These are phyloP conservation scores for Apis laboriosa DNA, from an alignment of 1,140 invertebrate species.

Conservation along the genomic window DNA sequence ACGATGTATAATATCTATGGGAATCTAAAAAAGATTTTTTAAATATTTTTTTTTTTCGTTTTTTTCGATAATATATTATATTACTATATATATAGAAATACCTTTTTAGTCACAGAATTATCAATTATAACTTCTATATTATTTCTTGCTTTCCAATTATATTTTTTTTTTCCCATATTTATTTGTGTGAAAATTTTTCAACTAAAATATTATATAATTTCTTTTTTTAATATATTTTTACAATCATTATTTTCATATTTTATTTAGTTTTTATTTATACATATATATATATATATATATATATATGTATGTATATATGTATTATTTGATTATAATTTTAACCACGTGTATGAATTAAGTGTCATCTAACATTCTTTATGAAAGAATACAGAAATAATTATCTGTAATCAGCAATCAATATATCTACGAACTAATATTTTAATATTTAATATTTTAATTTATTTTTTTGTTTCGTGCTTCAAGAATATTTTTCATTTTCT, in stretches of 20 bases:
- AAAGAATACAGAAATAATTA: not conserved
- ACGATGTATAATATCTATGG: slow-evolving; percentile 84
- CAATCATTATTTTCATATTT: not conserved
- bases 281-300: too few relatives aligned
- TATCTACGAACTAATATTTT: too few relatives aligned
- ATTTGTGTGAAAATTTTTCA: not conserved
- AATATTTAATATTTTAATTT: too few relatives aligned
- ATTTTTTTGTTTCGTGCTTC: too few relatives aligned
- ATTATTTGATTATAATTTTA: not conserved
- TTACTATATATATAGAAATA: slow-evolving; percentile 71
- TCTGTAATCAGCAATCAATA: not conserved
- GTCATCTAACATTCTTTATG: not conserved
- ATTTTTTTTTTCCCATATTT: slow-evolving; percentile 85
- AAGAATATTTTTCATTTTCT: too few relatives aligned
- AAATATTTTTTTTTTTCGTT: not conserved
- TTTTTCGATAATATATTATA: slow-evolving; percentile 7
- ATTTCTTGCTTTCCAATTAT: slow-evolving; percentile 89
- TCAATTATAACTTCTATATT: slow-evolving; percentile 87
- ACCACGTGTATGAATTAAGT: not conserved
- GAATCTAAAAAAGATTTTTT: slow-evolving; percentile 80
- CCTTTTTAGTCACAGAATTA: slow-evolving; percentile 85
- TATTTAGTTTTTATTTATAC: too few relatives aligned
- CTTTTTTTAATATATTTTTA: not conserved
- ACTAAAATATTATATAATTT: too few relatives aligned
- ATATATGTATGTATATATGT: too few relatives aligned